Evolutionary conservation across 2,888 invertebrate species (phyloP).

Genomic region (Allolobophora icterica): DNA sequence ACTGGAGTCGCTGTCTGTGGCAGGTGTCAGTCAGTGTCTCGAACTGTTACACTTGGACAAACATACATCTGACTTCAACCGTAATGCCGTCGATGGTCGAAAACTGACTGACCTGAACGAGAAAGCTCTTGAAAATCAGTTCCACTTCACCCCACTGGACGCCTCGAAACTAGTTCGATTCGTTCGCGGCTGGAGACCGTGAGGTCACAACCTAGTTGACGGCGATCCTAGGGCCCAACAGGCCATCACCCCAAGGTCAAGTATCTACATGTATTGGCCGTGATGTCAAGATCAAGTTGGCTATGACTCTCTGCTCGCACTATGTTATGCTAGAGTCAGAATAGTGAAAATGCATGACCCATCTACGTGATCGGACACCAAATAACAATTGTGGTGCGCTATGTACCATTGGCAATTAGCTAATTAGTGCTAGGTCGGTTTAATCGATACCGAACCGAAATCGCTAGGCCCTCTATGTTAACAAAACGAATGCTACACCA

Average conservation of each 20-base stretch:
- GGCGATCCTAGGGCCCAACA: background rate
- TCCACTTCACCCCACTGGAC: slow-evolving; percentile 47
- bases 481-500: no score
- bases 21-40: slow-evolving; percentile 47
- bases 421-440: no score
- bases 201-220: background rate
- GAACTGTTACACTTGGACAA: slow-evolving; percentile 46
- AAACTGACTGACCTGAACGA: slow-evolving; percentile 43
- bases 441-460: no score
- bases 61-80: slow-evolving; percentile 42
- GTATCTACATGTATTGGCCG: no score
- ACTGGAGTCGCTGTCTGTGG: slow-evolving; percentile 42
- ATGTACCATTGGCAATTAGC: no score
- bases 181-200: slow-evolving; percentile 49
- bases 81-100: slow-evolving; percentile 45
- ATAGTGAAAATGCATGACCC: background rate
- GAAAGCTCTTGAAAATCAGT: slow-evolving; percentile 41
- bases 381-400: no score
- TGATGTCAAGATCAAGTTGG: background rate
- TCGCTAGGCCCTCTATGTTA: no score
- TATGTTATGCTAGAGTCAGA: background rate
- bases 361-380: background rate
- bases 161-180: slow-evolving; percentile 49
- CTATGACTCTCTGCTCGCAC: background rate
- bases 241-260: background rate